Evolutionary conservation across 92 coral and sea anemone species (phyloP).

Genomic region (Metridium senile): DNA sequence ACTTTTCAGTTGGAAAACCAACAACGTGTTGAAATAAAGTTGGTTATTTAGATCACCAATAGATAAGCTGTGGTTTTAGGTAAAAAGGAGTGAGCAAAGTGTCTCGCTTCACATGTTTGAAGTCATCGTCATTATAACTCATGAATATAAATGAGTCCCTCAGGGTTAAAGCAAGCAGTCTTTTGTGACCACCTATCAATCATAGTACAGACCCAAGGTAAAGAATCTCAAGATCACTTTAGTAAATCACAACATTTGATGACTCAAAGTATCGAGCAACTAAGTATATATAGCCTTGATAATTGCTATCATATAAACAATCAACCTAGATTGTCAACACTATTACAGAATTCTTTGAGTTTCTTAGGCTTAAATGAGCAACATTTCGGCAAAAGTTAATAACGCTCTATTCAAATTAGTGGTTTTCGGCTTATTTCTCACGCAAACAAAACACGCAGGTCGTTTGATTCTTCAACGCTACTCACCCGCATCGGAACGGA

Average conservation of each 20-base stretch:
- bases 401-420: slow-evolving; percentile 30
- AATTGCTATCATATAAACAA: background rate
- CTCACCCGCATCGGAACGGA: slow-evolving; percentile 25
- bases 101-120: slow-evolving; percentile 36
- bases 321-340: background rate
- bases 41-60: background rate
- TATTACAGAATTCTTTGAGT: slow-evolving; percentile 10
- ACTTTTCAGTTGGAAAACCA: background rate
- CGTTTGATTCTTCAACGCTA: slow-evolving; percentile 4
- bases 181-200: slow-evolving; percentile 27
- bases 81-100: background rate
- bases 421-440: slow-evolving; percentile 26
- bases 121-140: slow-evolving; percentile 18
- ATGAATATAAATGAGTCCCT: slow-evolving; percentile 46
- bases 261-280: background rate
- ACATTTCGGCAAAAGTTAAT: slow-evolving; percentile 9
- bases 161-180: slow-evolving; percentile 23
- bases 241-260: background rate
- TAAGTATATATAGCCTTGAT: background rate
- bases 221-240: slow-evolving; percentile 12
- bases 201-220: slow-evolving; percentile 8
- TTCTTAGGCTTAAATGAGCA: slow-evolving; percentile 13
- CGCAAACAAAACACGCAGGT: slow-evolving; percentile 18
- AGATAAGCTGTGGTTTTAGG: background rate
- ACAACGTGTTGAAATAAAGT: background rate